Evolutionary conservation across 2,113 vertebrate genomes (phyloP).

Genomic region (Siniperca knerii): DNA sequence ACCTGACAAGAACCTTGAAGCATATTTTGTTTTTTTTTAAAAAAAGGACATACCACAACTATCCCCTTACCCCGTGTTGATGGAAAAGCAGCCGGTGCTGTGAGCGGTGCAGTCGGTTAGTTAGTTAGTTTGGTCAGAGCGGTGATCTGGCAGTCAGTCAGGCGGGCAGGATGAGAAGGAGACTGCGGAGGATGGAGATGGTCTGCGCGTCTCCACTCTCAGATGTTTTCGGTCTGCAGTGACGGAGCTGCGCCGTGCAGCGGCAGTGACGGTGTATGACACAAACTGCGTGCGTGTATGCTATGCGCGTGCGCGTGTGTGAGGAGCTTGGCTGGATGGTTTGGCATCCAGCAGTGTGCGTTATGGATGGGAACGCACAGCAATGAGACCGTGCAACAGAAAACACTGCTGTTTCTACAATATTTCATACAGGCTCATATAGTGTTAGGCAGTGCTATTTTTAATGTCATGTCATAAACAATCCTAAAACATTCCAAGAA

Average conservation of each 20-base stretch:
- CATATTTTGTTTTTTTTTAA: too few relatives aligned
- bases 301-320: not conserved
- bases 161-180: conserved; percentile 65
- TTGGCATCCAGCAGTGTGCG: conserved; percentile 1
- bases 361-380: not conserved
- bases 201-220: conserved; percentile 49
- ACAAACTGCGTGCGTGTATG: not conserved
- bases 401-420: not conserved
- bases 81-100: conserved; percentile 23
- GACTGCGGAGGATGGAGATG: conserved; percentile 77
- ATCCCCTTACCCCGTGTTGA: conserved; percentile 52
- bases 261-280: conserved; percentile 35
- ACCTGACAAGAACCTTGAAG: conserved; percentile 1
- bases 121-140: conserved; percentile 3
- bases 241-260: conserved; percentile 67
- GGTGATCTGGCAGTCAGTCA: conserved; percentile 14
- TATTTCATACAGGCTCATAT: not conserved
- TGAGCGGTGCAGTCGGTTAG: not conserved
- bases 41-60: not conserved
- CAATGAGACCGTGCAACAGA: not conserved
- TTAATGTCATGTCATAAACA: not conserved
- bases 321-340: conserved; percentile 15
- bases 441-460: not conserved
- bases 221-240: conserved; percentile 24
- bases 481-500: not conserved